Evolutionary conservation across 1,140 invertebrate genomes (phyloP), one percentile per base, ranked within the genome.

Genomic region (Leptinotarsa undecemlineata): DNA sequence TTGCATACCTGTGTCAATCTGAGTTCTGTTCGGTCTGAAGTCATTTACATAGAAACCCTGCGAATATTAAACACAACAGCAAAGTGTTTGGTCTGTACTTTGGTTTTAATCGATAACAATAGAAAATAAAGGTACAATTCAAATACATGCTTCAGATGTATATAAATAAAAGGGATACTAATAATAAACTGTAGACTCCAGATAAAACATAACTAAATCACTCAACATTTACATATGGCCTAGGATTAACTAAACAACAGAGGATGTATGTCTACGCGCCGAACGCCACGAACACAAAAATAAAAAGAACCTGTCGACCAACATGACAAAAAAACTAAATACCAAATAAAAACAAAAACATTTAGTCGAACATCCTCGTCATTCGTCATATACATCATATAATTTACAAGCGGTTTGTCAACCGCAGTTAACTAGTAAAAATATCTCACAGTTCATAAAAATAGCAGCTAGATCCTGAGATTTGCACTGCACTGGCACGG

Each of bases 381-480:
- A 80, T 76, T 80, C 76, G 69, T 74, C 74, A 79, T 79, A 74
- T 75, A 78, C 71, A 74, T 62, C 48, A 75, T 77, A 66, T 62
- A 79, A 82, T 82, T 80, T 82, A 82, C 77, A 83, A 79, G 74
- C 75, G 76, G 77, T 74, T 64, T 68, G 66, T n/a, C 69, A 76
- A 75, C 78, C 79, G 78, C 74, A 57, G 78, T 83, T 81, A 82
- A 81, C 81, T 83, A 83, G 79, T 82, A 84, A 84, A 84, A 84
- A 84, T 84, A 84, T 84, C 78, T 83, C 83, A 84, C 82, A 83
- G 83, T 84, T 83, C 80, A 74, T 83, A 81, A 79, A 81, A 82
- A 82, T 83, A 83, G 82, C 81, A 82, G 82, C 82, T 83, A 83
- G 76, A 83, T 84, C 83, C 83, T 84, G 83, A 84, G 83, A 81